Percentiles rank a stretch among this genome's conserved stretches.
Evolutionary conservation across 2,113 vertebrate genomes (phyloP).

Genomic region (Rhabdomys dilectus): DNA sequence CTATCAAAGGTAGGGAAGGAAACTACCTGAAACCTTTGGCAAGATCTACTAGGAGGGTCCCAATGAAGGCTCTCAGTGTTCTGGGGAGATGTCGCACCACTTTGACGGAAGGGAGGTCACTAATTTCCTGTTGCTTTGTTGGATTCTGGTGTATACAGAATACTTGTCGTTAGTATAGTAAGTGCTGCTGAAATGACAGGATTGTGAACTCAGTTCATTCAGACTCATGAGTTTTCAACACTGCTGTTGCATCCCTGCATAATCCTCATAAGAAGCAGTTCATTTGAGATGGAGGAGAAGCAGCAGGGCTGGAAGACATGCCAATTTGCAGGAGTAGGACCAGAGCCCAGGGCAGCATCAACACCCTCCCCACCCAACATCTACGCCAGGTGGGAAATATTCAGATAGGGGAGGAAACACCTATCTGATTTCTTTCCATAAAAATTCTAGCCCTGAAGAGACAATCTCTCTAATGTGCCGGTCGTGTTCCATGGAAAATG

Average conservation of each 20-base stretch:
- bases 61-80: fast-evolving
- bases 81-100: neutral
- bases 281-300: neutral
- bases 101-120: neutral
- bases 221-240: neutral
- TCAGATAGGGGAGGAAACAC: neutral
- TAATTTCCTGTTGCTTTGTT: neutral
- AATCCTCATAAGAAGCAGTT: neutral
- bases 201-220: neutral
- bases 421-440: neutral
- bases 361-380: neutral
- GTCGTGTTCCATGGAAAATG: fast-evolving
- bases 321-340: neutral
- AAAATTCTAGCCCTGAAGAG: neutral
- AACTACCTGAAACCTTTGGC: neutral
- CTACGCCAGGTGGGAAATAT: neutral
- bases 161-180: neutral
- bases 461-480: neutral
- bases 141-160: neutral
- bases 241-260: neutral
- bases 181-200: neutral
- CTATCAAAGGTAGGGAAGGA: neutral
- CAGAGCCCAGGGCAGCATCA: neutral
- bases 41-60: neutral
- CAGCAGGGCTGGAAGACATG: neutral